These are phyloP conservation scores for Actinia tenebrosa DNA, from an alignment of 64 coral and sea anemone species.

Conservation along the genomic window DNA sequence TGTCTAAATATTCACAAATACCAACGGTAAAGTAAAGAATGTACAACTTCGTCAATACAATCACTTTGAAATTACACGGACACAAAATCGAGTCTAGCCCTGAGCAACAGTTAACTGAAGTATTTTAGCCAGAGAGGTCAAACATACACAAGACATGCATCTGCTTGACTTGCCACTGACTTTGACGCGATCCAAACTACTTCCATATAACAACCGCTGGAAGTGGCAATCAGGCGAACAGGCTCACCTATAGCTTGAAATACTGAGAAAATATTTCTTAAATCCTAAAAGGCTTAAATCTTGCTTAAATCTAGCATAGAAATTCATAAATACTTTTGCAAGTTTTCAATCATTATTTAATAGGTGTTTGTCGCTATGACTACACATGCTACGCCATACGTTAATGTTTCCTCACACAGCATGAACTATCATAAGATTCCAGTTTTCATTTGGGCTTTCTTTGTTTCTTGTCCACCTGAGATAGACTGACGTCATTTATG, in stretches of 20 bases:
- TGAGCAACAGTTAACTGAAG: too few relatives aligned
- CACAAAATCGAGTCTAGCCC: too few relatives aligned
- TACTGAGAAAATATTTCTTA: not conserved
- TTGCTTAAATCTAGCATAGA: not conserved
- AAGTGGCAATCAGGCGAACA: not conserved
- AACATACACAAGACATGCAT: too few relatives aligned
- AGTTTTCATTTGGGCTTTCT: not conserved
- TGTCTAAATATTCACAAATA: too few relatives aligned
- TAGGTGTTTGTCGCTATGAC: not conserved
- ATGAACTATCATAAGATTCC: not conserved
- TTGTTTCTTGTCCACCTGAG: not conserved
- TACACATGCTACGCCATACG: not conserved
- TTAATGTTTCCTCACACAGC: not conserved
- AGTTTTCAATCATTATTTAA: not conserved
- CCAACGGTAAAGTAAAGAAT: too few relatives aligned
- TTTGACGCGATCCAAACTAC: too few relatives aligned
- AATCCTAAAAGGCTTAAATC: not conserved
- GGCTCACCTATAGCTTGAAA: not conserved
- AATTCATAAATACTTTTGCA: not conserved
- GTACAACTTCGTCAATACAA: too few relatives aligned
- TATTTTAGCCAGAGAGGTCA: too few relatives aligned
- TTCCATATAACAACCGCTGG: not conserved
- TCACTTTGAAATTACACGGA: too few relatives aligned
- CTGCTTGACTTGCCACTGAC: too few relatives aligned
- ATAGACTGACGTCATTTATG: not conserved